Conservation (phyloP, 1,140 invertebrate genomes). For the Chelonus insularis region DNA sequence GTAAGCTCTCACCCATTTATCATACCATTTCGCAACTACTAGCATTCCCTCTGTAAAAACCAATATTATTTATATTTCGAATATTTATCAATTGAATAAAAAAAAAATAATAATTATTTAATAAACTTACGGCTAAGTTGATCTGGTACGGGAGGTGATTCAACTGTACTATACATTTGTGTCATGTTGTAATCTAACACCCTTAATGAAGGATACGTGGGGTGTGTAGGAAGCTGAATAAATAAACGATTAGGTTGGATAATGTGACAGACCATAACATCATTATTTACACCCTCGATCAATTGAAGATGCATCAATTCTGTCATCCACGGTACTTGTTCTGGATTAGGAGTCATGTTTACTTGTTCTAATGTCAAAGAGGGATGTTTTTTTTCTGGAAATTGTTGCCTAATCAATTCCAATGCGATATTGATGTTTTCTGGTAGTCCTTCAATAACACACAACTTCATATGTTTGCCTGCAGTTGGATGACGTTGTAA, state of each 20-base stretch:
- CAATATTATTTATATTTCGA: slow-evolving; percentile 7
- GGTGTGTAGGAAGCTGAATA: slow-evolving; percentile 91
- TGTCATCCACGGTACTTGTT: slow-evolving; percentile 38
- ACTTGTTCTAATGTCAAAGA: slow-evolving; percentile 79
- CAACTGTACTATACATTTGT: slow-evolving; percentile 65
- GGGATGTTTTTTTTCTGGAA: slow-evolving; percentile 78
- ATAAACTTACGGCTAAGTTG: slow-evolving; percentile 64
- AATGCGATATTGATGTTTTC: slow-evolving; percentile 78
- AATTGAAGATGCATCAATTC: slow-evolving; percentile 72
- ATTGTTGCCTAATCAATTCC: slow-evolving; percentile 79
- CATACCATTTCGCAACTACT: slow-evolving; percentile 80
- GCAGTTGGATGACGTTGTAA: slow-evolving; percentile 77
- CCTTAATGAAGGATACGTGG: slow-evolving; percentile 80
- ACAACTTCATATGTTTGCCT: slow-evolving; percentile 74
- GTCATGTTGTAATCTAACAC: slow-evolving; percentile 77
- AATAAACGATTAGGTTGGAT: slow-evolving; percentile 86
- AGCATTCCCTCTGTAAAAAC: too few species aligned
- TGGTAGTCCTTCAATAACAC: slow-evolving; percentile 79
- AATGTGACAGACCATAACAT: slow-evolving; percentile 84
- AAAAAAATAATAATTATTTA: neutral
- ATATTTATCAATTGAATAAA: neutral
- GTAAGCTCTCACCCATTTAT: slow-evolving; percentile 87
- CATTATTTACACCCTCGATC: slow-evolving; percentile 89
- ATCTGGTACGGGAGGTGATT: slow-evolving; percentile 68
- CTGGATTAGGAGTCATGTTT: slow-evolving; percentile 51